phyloP scores from a whole-genome alignment of 2,888 invertebrate species.

The Papilio demoleus region DNA sequence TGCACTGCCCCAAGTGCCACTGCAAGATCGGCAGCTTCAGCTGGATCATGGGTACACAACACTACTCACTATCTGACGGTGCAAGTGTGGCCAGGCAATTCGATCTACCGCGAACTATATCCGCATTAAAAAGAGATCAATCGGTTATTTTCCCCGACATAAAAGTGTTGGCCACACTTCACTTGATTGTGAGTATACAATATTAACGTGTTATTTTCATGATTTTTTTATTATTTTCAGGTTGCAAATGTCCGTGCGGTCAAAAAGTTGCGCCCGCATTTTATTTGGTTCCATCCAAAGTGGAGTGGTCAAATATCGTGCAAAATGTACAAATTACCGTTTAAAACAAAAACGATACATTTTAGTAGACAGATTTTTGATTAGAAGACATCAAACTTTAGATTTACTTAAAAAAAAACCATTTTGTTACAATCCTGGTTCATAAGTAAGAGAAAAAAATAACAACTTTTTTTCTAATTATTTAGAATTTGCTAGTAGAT shows the following conservation, averaged over 20 bases:
- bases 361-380: neutral
- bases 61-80: neutral
- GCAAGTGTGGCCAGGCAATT: too few species aligned
- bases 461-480: neutral
- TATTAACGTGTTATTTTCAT: neutral
- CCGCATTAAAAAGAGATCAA: too few species aligned
- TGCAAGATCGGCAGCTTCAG: slow-evolving; percentile 95
- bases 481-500: neutral
- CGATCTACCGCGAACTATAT: neutral
- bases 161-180: too few species aligned
- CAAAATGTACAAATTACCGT: slow-evolving; percentile 94
- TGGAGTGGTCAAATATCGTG: slow-evolving; percentile 94
- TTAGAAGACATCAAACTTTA: too few species aligned
- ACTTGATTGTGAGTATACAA: neutral
- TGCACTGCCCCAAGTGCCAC: slow-evolving; percentile 93
- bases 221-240: slow-evolving; percentile 62
- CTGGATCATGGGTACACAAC: slow-evolving; percentile 90
- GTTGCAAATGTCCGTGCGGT: slow-evolving; percentile 95
- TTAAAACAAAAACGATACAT: slow-evolving; percentile 61
- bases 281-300: slow-evolving; percentile 95
- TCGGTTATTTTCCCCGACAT: too few species aligned
- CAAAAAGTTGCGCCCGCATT: slow-evolving; percentile 95
- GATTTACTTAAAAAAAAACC: too few species aligned
- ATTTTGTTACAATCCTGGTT: neutral
- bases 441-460: neutral